Evolutionary conservation across 2,888 invertebrate genomes (phyloP).

Genomic region (Tillus elongatus): DNA sequence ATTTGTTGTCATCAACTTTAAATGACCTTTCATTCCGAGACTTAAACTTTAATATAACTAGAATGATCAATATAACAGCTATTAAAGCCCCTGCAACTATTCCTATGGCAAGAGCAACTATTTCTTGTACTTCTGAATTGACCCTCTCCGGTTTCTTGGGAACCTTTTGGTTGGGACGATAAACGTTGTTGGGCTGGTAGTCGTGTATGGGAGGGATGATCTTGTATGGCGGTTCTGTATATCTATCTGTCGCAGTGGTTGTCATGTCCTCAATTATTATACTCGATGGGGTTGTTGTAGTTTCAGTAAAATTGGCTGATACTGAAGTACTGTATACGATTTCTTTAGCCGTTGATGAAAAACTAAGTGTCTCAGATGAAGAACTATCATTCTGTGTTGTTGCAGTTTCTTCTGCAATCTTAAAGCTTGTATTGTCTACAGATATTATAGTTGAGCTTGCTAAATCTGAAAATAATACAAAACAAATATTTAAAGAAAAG

Average conservation of each 20-base stretch:
- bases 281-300: slow-evolving; percentile 15
- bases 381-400: slow-evolving; percentile 13
- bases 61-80: slow-evolving; percentile 80
- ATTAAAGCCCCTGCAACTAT: slow-evolving; percentile 88
- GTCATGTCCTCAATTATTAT: slow-evolving; percentile 17
- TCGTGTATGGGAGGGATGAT: slow-evolving; percentile 37
- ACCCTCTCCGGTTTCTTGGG: slow-evolving; percentile 45
- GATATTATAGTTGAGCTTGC: slow-evolving; percentile 6
- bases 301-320: slow-evolving; percentile 15
- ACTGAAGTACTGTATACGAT: slow-evolving; percentile 14
- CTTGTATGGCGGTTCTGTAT: slow-evolving; percentile 35
- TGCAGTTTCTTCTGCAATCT: slow-evolving; percentile 36
- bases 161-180: slow-evolving; percentile 36
- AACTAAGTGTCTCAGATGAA: slow-evolving; percentile 9
- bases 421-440: slow-evolving; percentile 18
- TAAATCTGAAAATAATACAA: slow-evolving; percentile 9
- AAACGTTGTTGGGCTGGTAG: slow-evolving; percentile 29
- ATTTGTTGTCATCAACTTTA: slow-evolving; percentile 81
- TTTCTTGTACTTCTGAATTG: slow-evolving; percentile 62
- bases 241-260: slow-evolving; percentile 19
- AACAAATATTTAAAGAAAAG: background rate
- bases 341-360: slow-evolving; percentile 13
- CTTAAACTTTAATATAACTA: slow-evolving; percentile 82
- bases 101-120: slow-evolving; percentile 70
- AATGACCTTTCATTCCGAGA: slow-evolving; percentile 83